Base-by-base conservation (phyloP, 2,113 vertebrate genomes). In the Sphaerodactylus townsendi region DNA sequence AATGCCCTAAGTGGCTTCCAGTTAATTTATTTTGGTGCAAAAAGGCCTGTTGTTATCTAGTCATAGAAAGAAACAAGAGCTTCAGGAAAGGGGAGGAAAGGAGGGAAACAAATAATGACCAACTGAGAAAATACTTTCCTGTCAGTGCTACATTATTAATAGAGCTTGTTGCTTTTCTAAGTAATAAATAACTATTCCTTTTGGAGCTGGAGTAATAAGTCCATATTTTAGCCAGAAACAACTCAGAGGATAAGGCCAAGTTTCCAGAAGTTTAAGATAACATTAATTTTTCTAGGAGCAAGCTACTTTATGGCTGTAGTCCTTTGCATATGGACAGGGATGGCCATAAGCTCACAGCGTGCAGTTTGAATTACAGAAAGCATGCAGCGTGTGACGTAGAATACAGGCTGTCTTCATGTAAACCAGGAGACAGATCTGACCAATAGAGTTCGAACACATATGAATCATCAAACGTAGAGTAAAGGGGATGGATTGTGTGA, bases 111-210 rank as follows among this genome's bases (percentile, higher is more conserved):
- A 80, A 78, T 77, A 86, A 85, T 3, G 76, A 74, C 48, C 83
- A 82, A 86, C 82, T 81, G 73, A 79, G 89, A 85, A 93, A 93
- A 92, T 15, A 41, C 80, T 81, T 87, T 86, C 68, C 89, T 94
- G 92, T 93, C 90, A 93, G 83, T 87, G 70, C 50, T 37, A 46
- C 0, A 44, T 72, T 90, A 89, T 89, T 91, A 92, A 92, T 91
- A 92, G 72, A 0, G 2, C 73, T 89, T 87, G 69, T 81, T 1
- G n/a, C 87, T 87, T 89, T 14, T 0, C 82, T 83, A 72, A 37
- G 84, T 73, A 91, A 82, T 87, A 93, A 92, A 90, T 92, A 92
- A 90, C 37, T 69, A 87, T 90, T 91, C 87, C 74, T 89, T 73
- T 64, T 77, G 68, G 46, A 13, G 59, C 73, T n/a, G 82, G 66